Evolutionary conservation across 30 jellyfish, hydroid and myxozoan species (phyloP), one percentile per base, ranked within the genome.

Genomic region (Chrysaora quinquecirrha): DNA sequence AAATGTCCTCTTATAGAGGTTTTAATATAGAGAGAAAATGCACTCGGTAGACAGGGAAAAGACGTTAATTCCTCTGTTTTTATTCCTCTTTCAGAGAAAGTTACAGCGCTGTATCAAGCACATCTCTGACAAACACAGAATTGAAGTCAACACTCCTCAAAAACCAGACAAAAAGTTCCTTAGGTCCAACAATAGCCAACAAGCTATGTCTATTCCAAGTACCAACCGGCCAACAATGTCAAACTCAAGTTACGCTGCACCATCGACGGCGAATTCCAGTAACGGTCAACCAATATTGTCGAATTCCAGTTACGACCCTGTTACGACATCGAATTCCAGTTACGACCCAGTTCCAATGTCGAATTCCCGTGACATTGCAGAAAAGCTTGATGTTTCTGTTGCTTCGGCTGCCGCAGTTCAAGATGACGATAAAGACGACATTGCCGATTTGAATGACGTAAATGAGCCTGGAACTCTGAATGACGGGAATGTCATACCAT

Each of bases 31-130:
- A n/a, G n/a, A n/a, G n/a, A n/a, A n/a, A n/a, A n/a, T n/a, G n/a
- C n/a, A n/a, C n/a, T n/a, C n/a, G n/a, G n/a, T n/a, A n/a, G n/a
- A n/a, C n/a, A n/a, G n/a, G n/a, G n/a, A n/a, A n/a, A n/a, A n/a
- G n/a, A n/a, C n/a, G n/a, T n/a, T n/a, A n/a, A n/a, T n/a, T n/a
- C n/a, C n/a, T n/a, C n/a, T n/a, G n/a, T n/a, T n/a, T 73, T 73
- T 19, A 1, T 64, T 30, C 7, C 7, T 64, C 12, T 80, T 78
- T 0, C 77, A 80, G 90, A 65, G 90, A 65, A 80, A 80, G 75
- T 78, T 80, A 19, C 90, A 80, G n/a, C 83, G 90, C 4, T 80
- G 90, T 58, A 80, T 80, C 23, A 80, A 80, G 27, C 90, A 80
- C 72, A 80, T 80, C 34, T 72, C 48, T 28, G 90, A 80, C 64